A percentile compares a stretch with the other conserved stretches of the same genome.
phyloP scores from a whole-genome alignment of 2,797 vertebrate species.

The Knipowitschia caucasica region DNA sequence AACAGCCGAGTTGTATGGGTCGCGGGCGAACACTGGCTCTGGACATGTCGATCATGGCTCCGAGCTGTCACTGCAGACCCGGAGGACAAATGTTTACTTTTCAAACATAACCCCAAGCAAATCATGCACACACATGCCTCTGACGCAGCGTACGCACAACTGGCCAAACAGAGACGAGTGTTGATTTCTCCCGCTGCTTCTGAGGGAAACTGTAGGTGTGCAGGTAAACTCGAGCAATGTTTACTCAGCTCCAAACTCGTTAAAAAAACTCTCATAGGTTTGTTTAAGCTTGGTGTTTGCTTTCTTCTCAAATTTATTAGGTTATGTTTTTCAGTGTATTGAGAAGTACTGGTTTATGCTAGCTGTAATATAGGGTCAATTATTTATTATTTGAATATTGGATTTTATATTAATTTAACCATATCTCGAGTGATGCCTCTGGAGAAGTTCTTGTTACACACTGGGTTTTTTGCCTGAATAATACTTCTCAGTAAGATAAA shows the following conservation, averaged over 20 bases:
- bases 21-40: constrained; percentile 23
- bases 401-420: no score
- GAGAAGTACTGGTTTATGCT: no score
- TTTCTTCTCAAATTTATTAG: neutral
- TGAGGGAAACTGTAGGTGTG: constrained; percentile 27
- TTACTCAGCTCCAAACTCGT: neutral
- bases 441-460: no score
- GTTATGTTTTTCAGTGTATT: neutral
- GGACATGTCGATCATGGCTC: constrained; percentile 56
- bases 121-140: constrained; percentile 24
- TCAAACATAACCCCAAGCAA: constrained; percentile 53
- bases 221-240: constrained; percentile 30
- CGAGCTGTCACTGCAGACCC: constrained; percentile 47
- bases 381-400: no score
- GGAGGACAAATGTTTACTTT: constrained; percentile 70
- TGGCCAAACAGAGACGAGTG: constrained; percentile 65
- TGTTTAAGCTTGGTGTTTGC: neutral
- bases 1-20: constrained; percentile 24
- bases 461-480: no score
- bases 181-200: constrained; percentile 61
- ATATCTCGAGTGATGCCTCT: no score
- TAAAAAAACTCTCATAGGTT: neutral
- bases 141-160: constrained; percentile 42
- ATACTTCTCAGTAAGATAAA: no score
- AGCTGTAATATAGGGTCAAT: no score